A percentile compares a stretch with the other conserved stretches of the same genome.
Conservation (phyloP, 1,140 invertebrate species). For the Mycetomoellerius zeteki region DNA sequence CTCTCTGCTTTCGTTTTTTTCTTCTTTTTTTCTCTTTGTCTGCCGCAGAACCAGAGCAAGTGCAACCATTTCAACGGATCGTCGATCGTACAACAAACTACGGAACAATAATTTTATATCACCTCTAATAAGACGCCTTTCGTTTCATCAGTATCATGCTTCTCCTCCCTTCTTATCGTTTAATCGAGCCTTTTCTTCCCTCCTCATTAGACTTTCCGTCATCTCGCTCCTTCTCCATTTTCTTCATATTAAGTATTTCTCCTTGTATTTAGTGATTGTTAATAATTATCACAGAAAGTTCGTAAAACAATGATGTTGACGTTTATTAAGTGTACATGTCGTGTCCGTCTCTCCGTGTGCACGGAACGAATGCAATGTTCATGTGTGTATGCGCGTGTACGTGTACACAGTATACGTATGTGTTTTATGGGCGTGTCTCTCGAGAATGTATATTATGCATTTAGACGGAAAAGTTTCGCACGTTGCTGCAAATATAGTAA, state of each 20-base stretch:
- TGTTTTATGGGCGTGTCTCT: constrained; percentile 23
- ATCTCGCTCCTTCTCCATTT: constrained; percentile 29
- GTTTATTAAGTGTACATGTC: constrained; percentile 75
- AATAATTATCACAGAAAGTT: constrained; percentile 88
- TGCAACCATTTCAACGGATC: constrained; percentile 56
- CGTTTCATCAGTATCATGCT: not conserved
- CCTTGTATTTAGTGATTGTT: constrained; percentile 85
- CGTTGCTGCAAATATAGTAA: constrained; percentile 72
- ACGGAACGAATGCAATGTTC: not conserved
- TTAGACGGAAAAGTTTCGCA: constrained; percentile 70
- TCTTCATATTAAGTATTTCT: constrained; percentile 69
- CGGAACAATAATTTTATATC: constrained; percentile 72
- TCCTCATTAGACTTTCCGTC: constrained; percentile 32
- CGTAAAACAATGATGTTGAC: constrained; percentile 85
- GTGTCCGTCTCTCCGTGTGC: not conserved
- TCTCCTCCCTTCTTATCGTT: constrained; percentile 1
- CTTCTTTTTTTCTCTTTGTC: not conserved
- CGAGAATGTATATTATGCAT: constrained; percentile 56
- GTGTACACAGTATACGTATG: constrained; percentile 23
- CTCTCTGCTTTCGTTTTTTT: constrained; percentile 32
- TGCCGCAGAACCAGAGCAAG: constrained; percentile 34
- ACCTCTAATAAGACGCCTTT: constrained; percentile 58
- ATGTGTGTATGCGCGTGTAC: not conserved
- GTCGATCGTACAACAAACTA: constrained; percentile 67
- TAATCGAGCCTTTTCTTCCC: constrained; percentile 48